These are phyloP conservation scores for Medauroidea extradentata DNA, from an alignment of 1,140 invertebrate species.

Conservation along the genomic window DNA sequence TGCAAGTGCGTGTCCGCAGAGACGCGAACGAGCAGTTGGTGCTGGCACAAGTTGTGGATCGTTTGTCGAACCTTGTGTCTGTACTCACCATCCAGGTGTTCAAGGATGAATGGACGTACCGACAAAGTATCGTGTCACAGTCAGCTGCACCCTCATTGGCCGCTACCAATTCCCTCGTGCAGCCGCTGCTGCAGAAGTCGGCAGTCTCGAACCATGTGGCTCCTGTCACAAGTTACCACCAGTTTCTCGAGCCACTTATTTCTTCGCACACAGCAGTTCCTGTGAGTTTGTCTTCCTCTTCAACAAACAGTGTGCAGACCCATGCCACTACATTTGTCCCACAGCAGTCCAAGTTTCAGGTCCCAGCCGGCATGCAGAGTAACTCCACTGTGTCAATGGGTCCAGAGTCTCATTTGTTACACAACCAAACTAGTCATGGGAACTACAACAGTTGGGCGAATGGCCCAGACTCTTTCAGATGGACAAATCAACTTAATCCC, in stretches of 20 bases:
- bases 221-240: not conserved
- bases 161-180: not conserved
- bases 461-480: not conserved
- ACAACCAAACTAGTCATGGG: no score
- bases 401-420: not conserved
- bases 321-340: no score
- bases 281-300: not conserved
- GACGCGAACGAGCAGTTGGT: slow-evolving; percentile 65
- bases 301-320: not conserved
- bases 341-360: not conserved
- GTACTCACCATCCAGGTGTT: slow-evolving; percentile 57
- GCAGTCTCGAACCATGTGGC: not conserved
- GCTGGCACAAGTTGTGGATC: slow-evolving; percentile 53
- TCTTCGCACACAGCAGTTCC: not conserved
- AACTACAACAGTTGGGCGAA: not conserved
- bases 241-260: not conserved
- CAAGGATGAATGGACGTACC: slow-evolving; percentile 47
- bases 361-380: not conserved
- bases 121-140: not conserved
- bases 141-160: not conserved
- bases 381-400: not conserved
- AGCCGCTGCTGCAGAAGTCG: not conserved
- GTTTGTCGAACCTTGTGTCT: slow-evolving; percentile 52
- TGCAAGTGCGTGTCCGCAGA: slow-evolving; percentile 57
- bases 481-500: not conserved